Percentiles rank a stretch among this genome's conserved stretches.
Evolutionary conservation across 1,140 invertebrate species (phyloP).

Genomic region (Temnothorax longispinosus): DNA sequence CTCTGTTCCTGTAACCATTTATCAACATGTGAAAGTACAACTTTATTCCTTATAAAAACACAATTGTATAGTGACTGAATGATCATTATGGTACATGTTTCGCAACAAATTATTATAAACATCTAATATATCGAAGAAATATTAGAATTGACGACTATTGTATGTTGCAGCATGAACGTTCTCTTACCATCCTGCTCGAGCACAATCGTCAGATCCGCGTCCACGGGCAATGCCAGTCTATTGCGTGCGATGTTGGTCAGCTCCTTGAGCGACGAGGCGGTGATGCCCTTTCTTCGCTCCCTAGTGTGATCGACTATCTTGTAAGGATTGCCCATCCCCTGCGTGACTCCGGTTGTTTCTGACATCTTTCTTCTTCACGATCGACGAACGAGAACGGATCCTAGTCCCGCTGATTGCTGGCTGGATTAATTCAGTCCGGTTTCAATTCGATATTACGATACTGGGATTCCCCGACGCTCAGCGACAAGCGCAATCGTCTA

Average conservation of each 20-base stretch:
- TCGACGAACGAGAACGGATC: constrained; percentile 27
- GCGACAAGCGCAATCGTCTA: constrained; percentile 22
- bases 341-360: constrained; percentile 73
- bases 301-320: constrained; percentile 90
- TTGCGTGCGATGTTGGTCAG: constrained; percentile 86
- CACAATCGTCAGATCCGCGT: constrained; percentile 90
- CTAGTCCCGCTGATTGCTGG: constrained; percentile 7
- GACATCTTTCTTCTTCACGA: constrained; percentile 72
- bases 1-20: constrained; percentile 88
- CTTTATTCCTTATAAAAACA: not conserved
- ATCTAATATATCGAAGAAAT: not conserved
- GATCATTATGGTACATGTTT: not conserved
- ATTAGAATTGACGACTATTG: not conserved
- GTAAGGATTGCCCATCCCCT: constrained; percentile 85
- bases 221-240: constrained; percentile 81
- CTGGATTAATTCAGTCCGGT: not conserved
- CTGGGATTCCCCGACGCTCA: not conserved
- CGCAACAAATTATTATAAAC: not conserved
- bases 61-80: not conserved
- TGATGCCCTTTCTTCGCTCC: constrained; percentile 92
- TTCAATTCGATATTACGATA: not conserved
- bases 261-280: constrained; percentile 91
- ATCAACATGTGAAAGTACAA: not conserved
- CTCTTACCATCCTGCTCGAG: constrained; percentile 91
- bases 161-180: constrained; percentile 20